Percentiles rank a stretch among this genome's conserved stretches.
phyloP scores from a whole-genome alignment of 2,888 invertebrate species.

The Mantis religiosa region DNA sequence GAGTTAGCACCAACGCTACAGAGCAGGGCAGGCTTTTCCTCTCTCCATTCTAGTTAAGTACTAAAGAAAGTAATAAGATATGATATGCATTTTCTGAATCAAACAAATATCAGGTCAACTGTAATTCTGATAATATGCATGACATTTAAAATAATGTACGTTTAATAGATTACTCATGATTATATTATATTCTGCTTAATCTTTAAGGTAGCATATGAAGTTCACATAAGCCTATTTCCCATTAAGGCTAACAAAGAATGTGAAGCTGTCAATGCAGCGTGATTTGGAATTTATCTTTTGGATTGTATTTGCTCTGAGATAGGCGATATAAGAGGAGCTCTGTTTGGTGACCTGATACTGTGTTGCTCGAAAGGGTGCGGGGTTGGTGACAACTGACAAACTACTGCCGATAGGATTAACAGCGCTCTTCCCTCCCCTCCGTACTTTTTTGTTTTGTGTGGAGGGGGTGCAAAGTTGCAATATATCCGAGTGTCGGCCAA shows the following conservation, averaged over 20 bases:
- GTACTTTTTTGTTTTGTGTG: neutral
- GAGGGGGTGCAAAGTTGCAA: neutral
- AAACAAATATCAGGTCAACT: no score
- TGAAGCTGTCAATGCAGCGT: neutral
- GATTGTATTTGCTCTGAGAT: neutral
- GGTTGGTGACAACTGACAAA: slow-evolving; percentile 1
- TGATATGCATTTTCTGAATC: no score
- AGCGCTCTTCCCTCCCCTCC: neutral
- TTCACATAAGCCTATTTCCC: neutral
- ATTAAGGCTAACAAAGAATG: neutral
- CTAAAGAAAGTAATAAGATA: no score
- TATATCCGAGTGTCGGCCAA: neutral
- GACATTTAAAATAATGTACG: no score
- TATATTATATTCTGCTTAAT: no score
- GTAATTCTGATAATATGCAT: no score
- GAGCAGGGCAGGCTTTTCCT: no score
- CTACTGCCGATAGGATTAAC: slow-evolving; percentile 5
- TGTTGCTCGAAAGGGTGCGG: neutral
- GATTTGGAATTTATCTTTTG: neutral
- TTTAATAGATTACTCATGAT: no score
- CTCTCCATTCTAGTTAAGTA: no score
- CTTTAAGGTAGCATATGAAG: no score
- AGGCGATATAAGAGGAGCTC: neutral
- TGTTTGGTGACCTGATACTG: neutral
- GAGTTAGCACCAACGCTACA: no score